Base-by-base conservation (phyloP, 2,888 invertebrate genomes). In the Tachystola acroxantha region DNA sequence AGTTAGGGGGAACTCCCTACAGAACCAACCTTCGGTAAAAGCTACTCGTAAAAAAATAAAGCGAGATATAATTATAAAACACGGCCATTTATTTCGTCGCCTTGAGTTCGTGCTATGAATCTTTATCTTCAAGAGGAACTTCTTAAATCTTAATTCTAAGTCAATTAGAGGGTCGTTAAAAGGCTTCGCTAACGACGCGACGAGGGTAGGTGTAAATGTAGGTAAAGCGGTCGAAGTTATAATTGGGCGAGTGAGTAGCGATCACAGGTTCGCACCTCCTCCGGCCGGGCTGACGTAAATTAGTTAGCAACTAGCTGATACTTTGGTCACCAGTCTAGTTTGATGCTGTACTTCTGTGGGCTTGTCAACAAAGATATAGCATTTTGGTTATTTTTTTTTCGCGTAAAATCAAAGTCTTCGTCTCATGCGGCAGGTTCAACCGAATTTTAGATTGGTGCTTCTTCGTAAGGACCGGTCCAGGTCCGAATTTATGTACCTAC, bases 251-350 rank as follows among this genome's bases (percentile, higher is more conserved):
- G 70, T 72, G 69, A 71, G 64, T 61, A 60, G 64, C 70, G 67
- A 70, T 77, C 64, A 60, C 50, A 50, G 59, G 64, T 61, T 72
- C 64, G 51, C 67, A 63, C 62, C 60, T 48, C 55, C 40, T 52
- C 44, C 53, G 49, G 45, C 44, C 43, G 46, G 49, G 52, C 37
- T 64, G 63, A 48, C 64, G 64, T 75, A 78, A 80, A 72, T 75
- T 73, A 77, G 74, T 80, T 79, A 69, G 50, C 42, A 72, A 76
- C 74, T 73, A 71, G 68, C 65, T 69, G 73, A 75, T 72, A 75
- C 69, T 74, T 71, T 60, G 61, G 54, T 58, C 56, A 22, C 57
- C 57, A 53, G 62, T 67, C 64, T 68, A 57, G 60, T 70, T 68
- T 24, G n/a, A 24, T 24, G 24, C 2, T 24, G n/a, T n/a, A 16